Conservation (phyloP, 2,797 vertebrate genomes). For the Rachycentron canadum region DNA sequence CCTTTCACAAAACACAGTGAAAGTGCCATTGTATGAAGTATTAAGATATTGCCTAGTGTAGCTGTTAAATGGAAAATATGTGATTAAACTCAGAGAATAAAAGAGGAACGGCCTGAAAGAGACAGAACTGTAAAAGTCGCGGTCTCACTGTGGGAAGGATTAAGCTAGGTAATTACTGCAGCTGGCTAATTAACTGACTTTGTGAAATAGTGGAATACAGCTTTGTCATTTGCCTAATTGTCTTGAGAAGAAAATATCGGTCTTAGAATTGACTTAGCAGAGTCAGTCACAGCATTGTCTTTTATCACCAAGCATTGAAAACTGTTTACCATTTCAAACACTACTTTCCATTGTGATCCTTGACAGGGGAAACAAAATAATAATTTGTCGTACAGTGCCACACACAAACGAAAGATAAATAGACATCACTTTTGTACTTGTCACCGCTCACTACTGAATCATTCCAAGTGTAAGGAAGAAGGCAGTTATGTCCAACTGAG, state of each 20-base stretch:
- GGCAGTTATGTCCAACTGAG: not conserved
- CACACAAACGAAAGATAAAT: not conserved
- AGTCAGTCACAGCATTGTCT: not conserved
- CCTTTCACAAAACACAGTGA: slow-evolving; percentile 1
- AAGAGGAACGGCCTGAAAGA: slow-evolving; percentile 24
- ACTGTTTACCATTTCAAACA: slow-evolving; percentile 40
- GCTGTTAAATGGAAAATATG: slow-evolving; percentile 7
- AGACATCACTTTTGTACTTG: not conserved
- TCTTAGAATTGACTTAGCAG: not conserved
- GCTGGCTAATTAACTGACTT: slow-evolving; percentile 56
- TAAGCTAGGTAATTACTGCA: slow-evolving; percentile 49
- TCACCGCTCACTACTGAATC: slow-evolving; percentile 4
- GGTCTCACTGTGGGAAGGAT: slow-evolving; percentile 45
- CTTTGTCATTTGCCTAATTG: slow-evolving; percentile 51
- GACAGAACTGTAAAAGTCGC: slow-evolving; percentile 13
- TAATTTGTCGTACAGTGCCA: not conserved
- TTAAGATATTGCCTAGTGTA: not conserved
- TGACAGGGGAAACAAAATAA: not conserved
- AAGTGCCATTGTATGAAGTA: not conserved
- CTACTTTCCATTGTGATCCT: slow-evolving; percentile 9
- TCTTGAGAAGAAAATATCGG: slow-evolving; percentile 37
- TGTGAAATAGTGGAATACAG: slow-evolving; percentile 27
- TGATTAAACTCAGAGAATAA: slow-evolving; percentile 5
- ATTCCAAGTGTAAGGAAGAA: not conserved
- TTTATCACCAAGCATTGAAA: slow-evolving; percentile 29